phyloP scores from a whole-genome alignment of 1,140 invertebrate species.

The Polypedilum pembai region DNA sequence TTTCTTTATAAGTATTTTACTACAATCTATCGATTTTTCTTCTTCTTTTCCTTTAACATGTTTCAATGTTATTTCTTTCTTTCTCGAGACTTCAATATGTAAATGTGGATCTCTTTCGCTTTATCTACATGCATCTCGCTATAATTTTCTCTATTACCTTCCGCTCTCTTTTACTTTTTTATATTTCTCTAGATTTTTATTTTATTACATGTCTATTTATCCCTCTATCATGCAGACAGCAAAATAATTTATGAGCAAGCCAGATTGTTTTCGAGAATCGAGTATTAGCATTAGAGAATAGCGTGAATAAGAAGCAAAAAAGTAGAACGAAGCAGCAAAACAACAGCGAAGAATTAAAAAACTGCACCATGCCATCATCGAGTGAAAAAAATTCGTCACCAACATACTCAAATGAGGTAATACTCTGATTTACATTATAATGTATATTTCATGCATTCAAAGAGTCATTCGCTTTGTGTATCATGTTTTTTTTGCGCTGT shows the following conservation, averaged over 20 bases:
- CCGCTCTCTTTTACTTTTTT: background rate
- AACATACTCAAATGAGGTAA: slow-evolving; percentile 27
- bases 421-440: slow-evolving; percentile 1
- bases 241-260: slow-evolving; percentile 19
- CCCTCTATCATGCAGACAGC: background rate
- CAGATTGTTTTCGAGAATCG: slow-evolving; percentile 16
- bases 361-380: slow-evolving; percentile 24
- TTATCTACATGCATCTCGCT: too few species aligned
- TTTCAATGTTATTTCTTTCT: too few species aligned
- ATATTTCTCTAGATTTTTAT: slow-evolving; percentile 16
- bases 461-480: background rate
- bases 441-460: background rate
- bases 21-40: too few species aligned
- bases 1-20: too few species aligned
- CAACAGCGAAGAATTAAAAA: background rate
- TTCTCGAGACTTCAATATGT: too few species aligned
- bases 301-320: background rate
- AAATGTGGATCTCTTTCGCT: too few species aligned
- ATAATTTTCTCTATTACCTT: too few species aligned
- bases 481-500: too few species aligned
- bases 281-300: background rate
- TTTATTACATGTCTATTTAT: background rate
- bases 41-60: too few species aligned
- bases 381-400: slow-evolving; percentile 28
- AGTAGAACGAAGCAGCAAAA: background rate